A percentile compares a stretch with the other conserved stretches of the same genome.
Evolutionary conservation across 37 sponge, comb jelly and placozoan species (phyloP).

Genomic region (Crambe crambe): DNA sequence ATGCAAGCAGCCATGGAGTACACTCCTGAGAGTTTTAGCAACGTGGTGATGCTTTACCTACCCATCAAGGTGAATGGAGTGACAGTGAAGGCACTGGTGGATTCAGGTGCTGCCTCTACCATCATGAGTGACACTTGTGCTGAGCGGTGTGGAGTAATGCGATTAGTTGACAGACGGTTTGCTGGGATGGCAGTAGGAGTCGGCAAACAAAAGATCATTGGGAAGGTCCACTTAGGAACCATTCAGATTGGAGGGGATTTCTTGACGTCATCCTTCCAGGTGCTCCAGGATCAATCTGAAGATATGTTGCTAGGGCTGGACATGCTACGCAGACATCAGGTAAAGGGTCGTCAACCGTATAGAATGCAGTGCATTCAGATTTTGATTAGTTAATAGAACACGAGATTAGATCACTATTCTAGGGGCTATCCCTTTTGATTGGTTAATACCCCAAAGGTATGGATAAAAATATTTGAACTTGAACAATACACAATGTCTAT

Average conservation of each 20-base stretch:
- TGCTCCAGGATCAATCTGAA: constrained; percentile 83
- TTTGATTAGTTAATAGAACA: too few species aligned
- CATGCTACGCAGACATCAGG: constrained; percentile 97
- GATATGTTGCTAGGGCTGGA: constrained; percentile 95
- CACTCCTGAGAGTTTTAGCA: constrained; percentile 88
- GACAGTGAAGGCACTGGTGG: constrained; percentile 88
- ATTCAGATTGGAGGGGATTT: constrained; percentile 86
- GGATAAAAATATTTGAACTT: background rate
- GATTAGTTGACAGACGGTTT: constrained; percentile 85
- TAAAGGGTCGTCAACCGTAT: background rate
- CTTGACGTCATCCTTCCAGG: constrained; percentile 86
- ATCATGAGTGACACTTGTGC: constrained; percentile 85
- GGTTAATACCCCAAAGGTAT: background rate
- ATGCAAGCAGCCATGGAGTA: constrained; percentile 85
- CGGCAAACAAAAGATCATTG: constrained; percentile 90
- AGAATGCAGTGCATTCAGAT: background rate
- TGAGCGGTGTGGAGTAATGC: constrained; percentile 84
- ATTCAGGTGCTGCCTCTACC: constrained; percentile 93
- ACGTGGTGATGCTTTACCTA: constrained; percentile 93
- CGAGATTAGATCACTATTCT: too few species aligned
- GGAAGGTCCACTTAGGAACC: constrained; percentile 87
- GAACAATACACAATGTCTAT: too few species aligned
- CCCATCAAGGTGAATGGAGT: constrained; percentile 81
- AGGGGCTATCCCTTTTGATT: too few species aligned
- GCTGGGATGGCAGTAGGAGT: constrained; percentile 85